phyloP scores from a whole-genome alignment of 2,113 vertebrate species.

The Microcebus ravelobensis region DNA sequence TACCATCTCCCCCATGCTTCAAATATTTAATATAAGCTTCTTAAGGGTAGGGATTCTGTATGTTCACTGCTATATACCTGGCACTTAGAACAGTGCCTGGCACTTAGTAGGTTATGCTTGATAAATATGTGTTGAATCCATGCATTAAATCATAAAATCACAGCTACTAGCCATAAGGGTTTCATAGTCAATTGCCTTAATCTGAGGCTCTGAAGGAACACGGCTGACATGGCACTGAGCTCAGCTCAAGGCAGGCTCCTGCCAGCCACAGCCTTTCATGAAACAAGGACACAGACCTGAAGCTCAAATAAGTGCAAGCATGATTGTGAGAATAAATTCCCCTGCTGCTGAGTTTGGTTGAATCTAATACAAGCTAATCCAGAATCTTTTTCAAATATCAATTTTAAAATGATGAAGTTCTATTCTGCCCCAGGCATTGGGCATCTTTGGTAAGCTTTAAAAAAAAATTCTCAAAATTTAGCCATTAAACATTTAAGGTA shows the following conservation, averaged over 20 bases:
- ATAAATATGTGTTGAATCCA: not conserved
- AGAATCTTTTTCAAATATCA: not conserved
- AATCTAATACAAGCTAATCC: not conserved
- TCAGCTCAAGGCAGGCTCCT: not conserved
- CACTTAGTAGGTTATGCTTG: not conserved
- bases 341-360: not conserved
- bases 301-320: not conserved
- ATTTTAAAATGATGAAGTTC: not conserved
- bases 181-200: not conserved
- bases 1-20: not conserved
- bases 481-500: not conserved
- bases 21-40: not conserved
- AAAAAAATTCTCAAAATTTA: not conserved
- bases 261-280: not conserved
- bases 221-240: not conserved
- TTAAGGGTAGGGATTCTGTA: not conserved
- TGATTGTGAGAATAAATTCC: not conserved
- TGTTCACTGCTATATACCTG: not conserved
- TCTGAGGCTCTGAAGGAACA: not conserved
- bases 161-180: not conserved
- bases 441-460: not conserved
- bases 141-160: not conserved
- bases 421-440: not conserved
- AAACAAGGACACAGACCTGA: not conserved
- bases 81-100: not conserved